Evolutionary conservation across 2,797 vertebrate species (phyloP).

Genomic region (Cyprinella venusta): DNA sequence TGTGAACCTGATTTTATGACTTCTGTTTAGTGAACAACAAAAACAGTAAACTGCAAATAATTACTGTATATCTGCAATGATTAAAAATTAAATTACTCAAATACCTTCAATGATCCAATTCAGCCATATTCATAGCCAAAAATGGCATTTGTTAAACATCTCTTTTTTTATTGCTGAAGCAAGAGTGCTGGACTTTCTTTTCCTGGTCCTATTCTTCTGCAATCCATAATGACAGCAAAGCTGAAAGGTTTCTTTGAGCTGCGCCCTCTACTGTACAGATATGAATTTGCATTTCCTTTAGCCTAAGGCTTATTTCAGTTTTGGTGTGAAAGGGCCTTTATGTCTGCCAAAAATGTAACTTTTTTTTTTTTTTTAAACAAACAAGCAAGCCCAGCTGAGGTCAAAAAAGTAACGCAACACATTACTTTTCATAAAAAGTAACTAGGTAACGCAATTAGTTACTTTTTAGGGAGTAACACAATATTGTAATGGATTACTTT

Average conservation of each 20-base stretch:
- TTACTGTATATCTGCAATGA: not conserved
- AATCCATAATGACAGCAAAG: not conserved
- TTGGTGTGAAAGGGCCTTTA: not conserved
- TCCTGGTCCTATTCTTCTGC: not conserved
- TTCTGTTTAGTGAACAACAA: not conserved
- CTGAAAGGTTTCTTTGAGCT: not conserved
- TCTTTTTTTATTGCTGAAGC: not conserved
- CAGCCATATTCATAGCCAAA: not conserved
- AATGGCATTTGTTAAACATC: too few relatives aligned
- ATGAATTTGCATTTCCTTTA: not conserved
- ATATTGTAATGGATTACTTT: not conserved
- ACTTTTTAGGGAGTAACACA: not conserved
- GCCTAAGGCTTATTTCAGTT: not conserved
- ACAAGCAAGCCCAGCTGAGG: not conserved
- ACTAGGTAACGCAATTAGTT: not conserved
- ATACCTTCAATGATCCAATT: not conserved
- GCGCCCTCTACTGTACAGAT: not conserved
- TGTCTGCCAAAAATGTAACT: not conserved
- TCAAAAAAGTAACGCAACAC: not conserved
- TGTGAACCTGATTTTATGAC: not conserved
- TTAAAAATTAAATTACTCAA: too few relatives aligned
- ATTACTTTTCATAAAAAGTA: not conserved
- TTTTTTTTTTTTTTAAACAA: not conserved
- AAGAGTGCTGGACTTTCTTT: not conserved
- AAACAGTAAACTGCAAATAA: too few relatives aligned